Base-by-base conservation (phyloP, 2,888 invertebrate species). In the Arenicola marina region DNA sequence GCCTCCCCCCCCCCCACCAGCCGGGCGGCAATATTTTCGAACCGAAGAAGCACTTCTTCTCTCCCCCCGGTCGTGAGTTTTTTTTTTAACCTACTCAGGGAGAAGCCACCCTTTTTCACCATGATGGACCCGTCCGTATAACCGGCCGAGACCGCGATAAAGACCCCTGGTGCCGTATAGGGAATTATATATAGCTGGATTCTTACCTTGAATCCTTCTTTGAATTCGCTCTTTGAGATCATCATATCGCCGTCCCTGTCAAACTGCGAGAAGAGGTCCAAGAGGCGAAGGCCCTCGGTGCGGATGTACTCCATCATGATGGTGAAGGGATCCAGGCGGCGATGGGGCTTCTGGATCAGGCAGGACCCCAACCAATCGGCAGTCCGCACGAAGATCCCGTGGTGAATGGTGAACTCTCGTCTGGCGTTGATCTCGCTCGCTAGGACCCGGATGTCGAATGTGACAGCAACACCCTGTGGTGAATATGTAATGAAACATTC, bases 261-360 rank as follows among this genome's bases (percentile, higher is more conserved):
- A 28, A 53, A 29, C 21, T 53, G 53, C 4, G 53, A 11, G 31
- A 53, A 53, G 11, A 53, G 4, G 29, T 53, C 53, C 53, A 26
- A 53, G 7, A 53, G 11, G 4, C 53, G 53, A 4, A 53, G 53
- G 18, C 53, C 53, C 53, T 53, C 53, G 11, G 7, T 28, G 11
- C 29, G 11, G 4, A 24, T 15, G 31, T 53, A 53, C 4, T 28
- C 11, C 53, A 53, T 53, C 4, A 53, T 11, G 4, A 53, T 24
- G 4, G 18, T 53, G 11, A 53, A 53, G 28, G 31, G 53, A 21
- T 53, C 53, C 4, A 48, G 7, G 7, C 18, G 7, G 24, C 24
- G 15, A 11, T 11, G 11, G 38, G 11, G 11, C 11, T 15, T 15
- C 7, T 38, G 11, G 11, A 38, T 15, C 38, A 38, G 38, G 11